Conservation (phyloP, 2,113 vertebrate species). For the Psilopsiagon aymara region DNA sequence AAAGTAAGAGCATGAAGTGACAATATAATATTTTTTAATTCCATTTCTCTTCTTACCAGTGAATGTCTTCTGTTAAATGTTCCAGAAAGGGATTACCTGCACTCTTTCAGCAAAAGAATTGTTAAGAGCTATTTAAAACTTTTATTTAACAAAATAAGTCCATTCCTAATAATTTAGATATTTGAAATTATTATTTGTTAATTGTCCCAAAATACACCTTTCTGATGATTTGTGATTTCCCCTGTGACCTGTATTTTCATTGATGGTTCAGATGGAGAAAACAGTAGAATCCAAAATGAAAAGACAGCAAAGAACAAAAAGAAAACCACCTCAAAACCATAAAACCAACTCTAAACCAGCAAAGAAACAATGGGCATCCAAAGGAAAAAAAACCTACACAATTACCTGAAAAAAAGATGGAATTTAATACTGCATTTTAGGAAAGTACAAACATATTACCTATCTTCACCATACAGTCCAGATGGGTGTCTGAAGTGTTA, state of each 20-base stretch:
- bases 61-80: background rate
- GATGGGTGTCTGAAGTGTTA: background rate
- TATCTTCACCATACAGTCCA: background rate
- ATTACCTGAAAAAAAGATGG: background rate
- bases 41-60: background rate
- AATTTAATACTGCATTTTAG: background rate
- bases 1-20: background rate
- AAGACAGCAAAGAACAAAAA: background rate
- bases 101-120: background rate
- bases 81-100: background rate
- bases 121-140: background rate
- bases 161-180: background rate
- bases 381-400: rapidly evolving
- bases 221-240: background rate
- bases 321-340: background rate
- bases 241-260: background rate
- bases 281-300: background rate
- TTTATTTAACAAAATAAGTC: background rate
- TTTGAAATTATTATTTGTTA: background rate
- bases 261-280: background rate
- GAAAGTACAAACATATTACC: background rate
- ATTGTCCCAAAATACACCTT: background rate
- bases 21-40: background rate
- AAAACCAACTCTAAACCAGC: background rate
- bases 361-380: background rate